These are phyloP conservation scores for Drosophila macrospina DNA, from an alignment of 2,888 invertebrate genomes.

Conservation along the genomic window DNA sequence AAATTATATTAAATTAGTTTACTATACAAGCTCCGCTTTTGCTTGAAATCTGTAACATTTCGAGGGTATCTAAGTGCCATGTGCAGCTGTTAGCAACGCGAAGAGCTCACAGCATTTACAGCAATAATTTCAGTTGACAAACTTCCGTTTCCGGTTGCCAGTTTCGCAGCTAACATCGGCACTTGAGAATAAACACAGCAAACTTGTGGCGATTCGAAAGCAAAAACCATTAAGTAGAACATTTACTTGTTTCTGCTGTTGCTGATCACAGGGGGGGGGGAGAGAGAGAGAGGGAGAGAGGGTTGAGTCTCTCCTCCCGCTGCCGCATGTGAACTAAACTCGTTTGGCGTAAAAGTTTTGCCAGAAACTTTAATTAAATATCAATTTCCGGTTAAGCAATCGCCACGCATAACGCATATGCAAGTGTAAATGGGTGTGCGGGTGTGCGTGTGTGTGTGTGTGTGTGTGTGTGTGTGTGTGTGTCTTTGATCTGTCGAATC, in stretches of 20 bases:
- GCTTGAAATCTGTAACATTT: too few relatives aligned
- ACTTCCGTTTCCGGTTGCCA: slow-evolving; percentile 3
- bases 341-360: slow-evolving; percentile 29
- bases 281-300: too few relatives aligned
- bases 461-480: slow-evolving; percentile 10
- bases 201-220: background rate
- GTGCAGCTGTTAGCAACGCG: background rate
- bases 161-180: background rate
- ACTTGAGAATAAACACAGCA: slow-evolving; percentile 2
- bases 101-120: background rate
- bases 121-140: slow-evolving; percentile 4
- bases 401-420: slow-evolving; percentile 24
- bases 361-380: slow-evolving; percentile 74
- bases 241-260: slow-evolving; percentile 14
- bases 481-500: slow-evolving; percentile 66
- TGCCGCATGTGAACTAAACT: slow-evolving; percentile 23
- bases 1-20: too few relatives aligned
- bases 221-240: slow-evolving; percentile 35
- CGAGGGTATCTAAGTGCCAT: background rate
- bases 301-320: too few relatives aligned
- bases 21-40: too few relatives aligned
- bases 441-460: slow-evolving; percentile 6
- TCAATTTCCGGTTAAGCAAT: slow-evolving; percentile 69
- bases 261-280: too few relatives aligned
- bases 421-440: slow-evolving; percentile 4